Percentiles rank a stretch among this genome's conserved stretches.
phyloP scores from a whole-genome alignment of 2,113 vertebrate genomes.

The Catharus fuscescens region DNA sequence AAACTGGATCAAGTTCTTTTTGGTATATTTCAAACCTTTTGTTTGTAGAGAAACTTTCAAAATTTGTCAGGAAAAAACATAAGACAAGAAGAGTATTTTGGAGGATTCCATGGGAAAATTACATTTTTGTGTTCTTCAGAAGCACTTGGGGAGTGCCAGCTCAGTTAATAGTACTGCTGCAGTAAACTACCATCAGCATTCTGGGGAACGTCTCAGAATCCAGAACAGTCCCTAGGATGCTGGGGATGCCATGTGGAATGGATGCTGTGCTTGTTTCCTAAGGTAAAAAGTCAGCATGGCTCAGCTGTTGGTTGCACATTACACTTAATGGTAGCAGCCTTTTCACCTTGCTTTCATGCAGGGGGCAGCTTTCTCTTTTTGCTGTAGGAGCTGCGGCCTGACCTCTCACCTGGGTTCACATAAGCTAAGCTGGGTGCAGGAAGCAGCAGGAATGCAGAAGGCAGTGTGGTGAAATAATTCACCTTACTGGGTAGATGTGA shows the following conservation, averaged over 20 bases:
- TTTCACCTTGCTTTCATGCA: background rate
- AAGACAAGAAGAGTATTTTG: background rate
- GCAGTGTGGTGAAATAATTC: background rate
- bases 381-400: background rate
- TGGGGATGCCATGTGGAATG: background rate
- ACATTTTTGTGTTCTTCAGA: background rate
- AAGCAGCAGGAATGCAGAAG: background rate
- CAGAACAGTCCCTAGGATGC: background rate
- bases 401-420: background rate
- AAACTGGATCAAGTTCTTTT: background rate
- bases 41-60: background rate
- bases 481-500: background rate
- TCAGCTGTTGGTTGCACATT: background rate
- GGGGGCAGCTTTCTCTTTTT: background rate
- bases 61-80: background rate
- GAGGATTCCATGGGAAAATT: background rate
- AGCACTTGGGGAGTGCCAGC: background rate
- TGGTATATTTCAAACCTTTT: background rate
- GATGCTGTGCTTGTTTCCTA: background rate
- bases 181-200: background rate
- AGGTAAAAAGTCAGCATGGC: background rate
- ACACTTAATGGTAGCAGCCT: background rate
- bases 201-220: background rate
- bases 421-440: background rate
- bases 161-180: background rate